Conservation (phyloP, 2,888 invertebrate species). For the Eupithecia dodoneata region DNA sequence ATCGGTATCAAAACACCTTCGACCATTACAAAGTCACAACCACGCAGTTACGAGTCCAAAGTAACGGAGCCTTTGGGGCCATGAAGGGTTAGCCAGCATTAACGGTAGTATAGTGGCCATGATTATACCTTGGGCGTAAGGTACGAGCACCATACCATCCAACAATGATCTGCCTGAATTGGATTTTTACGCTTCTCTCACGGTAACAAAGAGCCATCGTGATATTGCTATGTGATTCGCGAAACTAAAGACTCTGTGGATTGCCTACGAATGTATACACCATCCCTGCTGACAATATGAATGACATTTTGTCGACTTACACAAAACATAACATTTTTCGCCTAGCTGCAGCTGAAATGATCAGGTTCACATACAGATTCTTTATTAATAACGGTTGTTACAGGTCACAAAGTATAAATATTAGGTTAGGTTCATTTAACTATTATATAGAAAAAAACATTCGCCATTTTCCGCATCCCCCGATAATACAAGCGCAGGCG, state of each 20-base stretch:
- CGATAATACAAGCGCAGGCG: constrained; percentile 70
- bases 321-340: neutral
- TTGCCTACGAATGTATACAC: neutral
- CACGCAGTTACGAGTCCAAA: constrained; percentile 45
- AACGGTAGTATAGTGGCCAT: constrained; percentile 50
- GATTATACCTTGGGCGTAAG: constrained; percentile 36
- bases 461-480: constrained; percentile 61
- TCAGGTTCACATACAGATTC: too few relatives aligned
- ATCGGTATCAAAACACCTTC: constrained; percentile 6
- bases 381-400: too few relatives aligned
- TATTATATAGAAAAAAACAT: neutral
- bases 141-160: neutral
- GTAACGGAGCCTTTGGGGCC: constrained; percentile 53
- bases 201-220: constrained; percentile 1
- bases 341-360: neutral
- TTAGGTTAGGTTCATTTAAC: neutral
- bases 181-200: constrained; percentile 5
- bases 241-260: neutral
- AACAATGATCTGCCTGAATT: neutral
- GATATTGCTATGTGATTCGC: neutral
- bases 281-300: neutral
- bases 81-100: constrained; percentile 56
- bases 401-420: too few relatives aligned
- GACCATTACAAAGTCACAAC: constrained; percentile 6
- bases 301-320: too few relatives aligned